Evolutionary conservation across 2,113 vertebrate genomes (phyloP).

Genomic region (Semnopithecus entellus): DNA sequence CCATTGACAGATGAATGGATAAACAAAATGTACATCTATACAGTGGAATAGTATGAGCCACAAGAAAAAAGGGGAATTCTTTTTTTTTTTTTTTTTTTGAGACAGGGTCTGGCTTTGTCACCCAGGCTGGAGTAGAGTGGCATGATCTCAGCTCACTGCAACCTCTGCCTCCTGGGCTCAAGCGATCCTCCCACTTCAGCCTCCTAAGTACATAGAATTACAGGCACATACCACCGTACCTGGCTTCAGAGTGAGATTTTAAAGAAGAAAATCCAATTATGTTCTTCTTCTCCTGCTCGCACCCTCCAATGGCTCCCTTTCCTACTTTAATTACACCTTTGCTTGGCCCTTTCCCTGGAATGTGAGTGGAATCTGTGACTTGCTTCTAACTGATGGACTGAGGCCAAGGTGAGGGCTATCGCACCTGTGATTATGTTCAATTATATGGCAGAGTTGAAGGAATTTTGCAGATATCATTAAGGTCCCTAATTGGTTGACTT

Average conservation of each 20-base stretch:
- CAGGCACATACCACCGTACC: no score
- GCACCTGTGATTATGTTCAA: rapidly evolving
- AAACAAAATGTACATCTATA: no score
- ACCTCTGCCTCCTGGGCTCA: no score
- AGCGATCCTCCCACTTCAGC: no score
- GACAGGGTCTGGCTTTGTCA: no score
- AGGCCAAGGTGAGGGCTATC: not conserved
- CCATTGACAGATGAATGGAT: no score
- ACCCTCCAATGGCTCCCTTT: not conserved
- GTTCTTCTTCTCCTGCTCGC: not conserved
- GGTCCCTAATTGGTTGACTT: not conserved
- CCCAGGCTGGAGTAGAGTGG: no score
- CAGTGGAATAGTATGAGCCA: no score
- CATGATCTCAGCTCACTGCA: no score
- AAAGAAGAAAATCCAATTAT: not conserved
- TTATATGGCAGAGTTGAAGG: not conserved
- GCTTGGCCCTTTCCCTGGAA: not conserved
- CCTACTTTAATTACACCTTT: not conserved
- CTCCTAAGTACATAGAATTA: no score
- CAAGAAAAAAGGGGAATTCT: no score
- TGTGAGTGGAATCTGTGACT: not conserved
- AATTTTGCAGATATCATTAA: not conserved
- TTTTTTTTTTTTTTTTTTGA: no score
- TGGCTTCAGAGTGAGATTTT: not conserved
- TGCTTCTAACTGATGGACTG: not conserved